Evolutionary conservation across 2,797 vertebrate genomes (phyloP), one percentile per base, ranked within the genome.

Genomic region (Enteromius thamalakanensis): DNA sequence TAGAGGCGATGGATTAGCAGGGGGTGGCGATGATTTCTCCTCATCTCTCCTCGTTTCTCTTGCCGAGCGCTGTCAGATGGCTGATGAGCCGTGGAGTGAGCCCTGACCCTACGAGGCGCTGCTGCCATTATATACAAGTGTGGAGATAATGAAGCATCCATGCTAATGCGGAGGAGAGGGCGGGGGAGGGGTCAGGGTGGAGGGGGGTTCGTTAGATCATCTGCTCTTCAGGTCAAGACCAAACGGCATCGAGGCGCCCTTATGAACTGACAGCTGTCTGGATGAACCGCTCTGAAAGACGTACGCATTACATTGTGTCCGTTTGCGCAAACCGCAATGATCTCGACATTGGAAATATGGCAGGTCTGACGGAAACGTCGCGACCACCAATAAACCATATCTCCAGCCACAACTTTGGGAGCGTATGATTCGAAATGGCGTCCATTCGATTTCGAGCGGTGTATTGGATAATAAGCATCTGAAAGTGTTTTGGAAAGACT

Each of bases 91-190:
- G 90, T 94, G 92, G 87, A 92, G 83, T 79, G 90, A 91, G 93
- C 89, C 92, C 93, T 94, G 94, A 95, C 94, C 94, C 93, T 94
- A 92, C 68, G 90, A 93, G 93, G 93, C 92, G 92, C 92, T 91
- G 92, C 94, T 94, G 92, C 93, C 93, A 95, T 95, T 95, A 96
- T 93, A 93, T 95, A 95, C 94, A 94, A 94, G 94, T 92, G 92
- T 89, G 89, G 90, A 91, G 92, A 95, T 96, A 96, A 96, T 95
- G 95, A 95, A 94, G 95, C 93, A 92, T 95, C 93, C 92, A 94
- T 95, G 94, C 93, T 95, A 95, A 95, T 95, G 94, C 92, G 80
- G 89, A 77, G 87, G 77, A 67, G 88, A 79, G 85, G 90, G 89
- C 87, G 91, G 91, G 89, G 90, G 92, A 92, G 91, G 91, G 93